phyloP scores from a whole-genome alignment of 2,888 invertebrate genomes.

The Ctena decussata region DNA sequence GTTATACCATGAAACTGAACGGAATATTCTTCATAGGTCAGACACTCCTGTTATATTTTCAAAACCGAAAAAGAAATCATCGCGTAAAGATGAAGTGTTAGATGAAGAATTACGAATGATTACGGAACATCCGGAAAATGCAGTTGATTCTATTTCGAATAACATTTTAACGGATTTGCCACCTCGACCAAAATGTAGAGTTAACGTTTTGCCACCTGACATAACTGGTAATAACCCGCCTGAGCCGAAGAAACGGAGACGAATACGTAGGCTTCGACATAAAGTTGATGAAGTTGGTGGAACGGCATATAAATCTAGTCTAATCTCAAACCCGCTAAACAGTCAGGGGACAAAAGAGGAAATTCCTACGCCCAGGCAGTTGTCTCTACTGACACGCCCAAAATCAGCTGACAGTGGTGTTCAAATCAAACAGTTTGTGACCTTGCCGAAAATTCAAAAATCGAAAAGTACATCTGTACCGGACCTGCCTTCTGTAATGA shows the following conservation, averaged over 20 bases:
- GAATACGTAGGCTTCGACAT: not conserved
- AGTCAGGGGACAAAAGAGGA: not conserved
- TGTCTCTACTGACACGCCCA: conserved; percentile 24
- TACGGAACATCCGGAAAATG: conserved; percentile 20
- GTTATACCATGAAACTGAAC: not conserved
- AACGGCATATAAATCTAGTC: not conserved
- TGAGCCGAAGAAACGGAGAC: not conserved
- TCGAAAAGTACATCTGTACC: conserved; percentile 5
- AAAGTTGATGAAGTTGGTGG: not conserved
- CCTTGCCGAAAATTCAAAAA: conserved; percentile 1
- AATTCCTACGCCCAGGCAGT: not conserved
- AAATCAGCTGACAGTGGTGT: conserved; percentile 48
- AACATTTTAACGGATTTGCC: conserved; percentile 40
- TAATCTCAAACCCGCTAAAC: not conserved
- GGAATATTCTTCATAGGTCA: not conserved
- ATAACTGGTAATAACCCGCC: conserved; percentile 15
- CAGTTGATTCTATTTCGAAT: not conserved
- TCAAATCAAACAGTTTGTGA: conserved; percentile 5
- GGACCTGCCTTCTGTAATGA: conserved; percentile 52
- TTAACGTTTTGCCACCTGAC: conserved; percentile 57
- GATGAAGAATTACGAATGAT: conserved; percentile 59
- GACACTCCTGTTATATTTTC: not conserved
- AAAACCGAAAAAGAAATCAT: not conserved
- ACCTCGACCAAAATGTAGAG: conserved; percentile 53
- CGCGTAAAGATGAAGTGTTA: not conserved